phyloP scores from a whole-genome alignment of 2,888 invertebrate species.

The Nephrotoma guestfalica region DNA sequence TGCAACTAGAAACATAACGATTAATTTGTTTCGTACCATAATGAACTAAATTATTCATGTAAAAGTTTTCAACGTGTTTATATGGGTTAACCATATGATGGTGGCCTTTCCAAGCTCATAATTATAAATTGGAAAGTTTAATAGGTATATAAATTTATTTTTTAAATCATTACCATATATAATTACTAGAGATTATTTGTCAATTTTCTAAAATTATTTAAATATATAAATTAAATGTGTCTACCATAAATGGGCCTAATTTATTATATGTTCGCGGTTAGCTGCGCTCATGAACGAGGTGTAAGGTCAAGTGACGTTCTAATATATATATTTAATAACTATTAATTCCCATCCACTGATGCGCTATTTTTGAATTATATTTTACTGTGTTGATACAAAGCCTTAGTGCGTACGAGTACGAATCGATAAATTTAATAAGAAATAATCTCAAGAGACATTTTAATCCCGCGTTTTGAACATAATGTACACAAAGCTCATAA shows the following conservation, averaged over 20 bases:
- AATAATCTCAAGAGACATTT: not conserved
- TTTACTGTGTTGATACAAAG: not conserved
- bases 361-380: not conserved
- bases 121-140: not conserved
- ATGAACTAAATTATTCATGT: no score
- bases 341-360: not conserved
- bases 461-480: not conserved
- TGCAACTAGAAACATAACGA: no score
- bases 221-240: no score
- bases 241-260: not conserved
- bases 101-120: not conserved
- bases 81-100: not conserved
- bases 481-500: not conserved
- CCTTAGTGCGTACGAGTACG: not conserved
- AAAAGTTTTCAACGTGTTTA: not conserved
- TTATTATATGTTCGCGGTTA: not conserved
- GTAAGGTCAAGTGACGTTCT: not conserved
- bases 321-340: not conserved
- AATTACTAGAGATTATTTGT: not conserved
- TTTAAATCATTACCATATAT: not conserved
- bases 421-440: not conserved
- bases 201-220: not conserved
- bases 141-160: not conserved
- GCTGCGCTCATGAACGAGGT: not conserved
- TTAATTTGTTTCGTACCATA: no score